Percentiles rank a stretch among this genome's conserved stretches.
phyloP scores from a whole-genome alignment of 2,113 vertebrate genomes.

The Saimiri boliviensis region DNA sequence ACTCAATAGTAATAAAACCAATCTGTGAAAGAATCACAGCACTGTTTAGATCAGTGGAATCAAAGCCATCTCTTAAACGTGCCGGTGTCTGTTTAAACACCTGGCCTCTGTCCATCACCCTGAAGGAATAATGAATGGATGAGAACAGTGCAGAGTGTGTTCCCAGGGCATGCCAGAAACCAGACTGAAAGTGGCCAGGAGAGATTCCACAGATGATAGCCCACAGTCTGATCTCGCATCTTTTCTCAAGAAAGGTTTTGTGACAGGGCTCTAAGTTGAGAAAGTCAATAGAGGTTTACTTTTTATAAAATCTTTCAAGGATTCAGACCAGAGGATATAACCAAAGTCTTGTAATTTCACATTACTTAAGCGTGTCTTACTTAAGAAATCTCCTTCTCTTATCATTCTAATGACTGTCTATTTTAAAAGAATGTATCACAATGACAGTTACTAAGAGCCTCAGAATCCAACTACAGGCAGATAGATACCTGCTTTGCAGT shows the following conservation, averaged over 20 bases:
- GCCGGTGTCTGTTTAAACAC: neutral
- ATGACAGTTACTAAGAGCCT: neutral
- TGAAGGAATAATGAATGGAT: neutral
- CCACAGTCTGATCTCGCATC: neutral
- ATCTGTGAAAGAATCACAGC: slow-evolving; percentile 8
- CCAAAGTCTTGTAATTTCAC: neutral
- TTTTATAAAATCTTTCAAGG: neutral
- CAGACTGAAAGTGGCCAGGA: neutral
- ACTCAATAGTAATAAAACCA: neutral
- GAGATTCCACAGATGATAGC: neutral
- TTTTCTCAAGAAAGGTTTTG: neutral
- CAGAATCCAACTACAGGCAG: neutral
- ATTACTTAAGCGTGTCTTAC: neutral
- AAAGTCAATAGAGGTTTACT: slow-evolving; percentile 15
- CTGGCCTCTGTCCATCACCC: slow-evolving; percentile 21
- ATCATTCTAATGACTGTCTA: neutral
- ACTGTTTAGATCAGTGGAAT: neutral
- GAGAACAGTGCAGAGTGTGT: neutral
- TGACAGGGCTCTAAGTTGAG: neutral
- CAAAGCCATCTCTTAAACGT: neutral
- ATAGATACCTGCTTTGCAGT: neutral
- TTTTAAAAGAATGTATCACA: slow-evolving; percentile 19
- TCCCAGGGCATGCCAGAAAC: neutral
- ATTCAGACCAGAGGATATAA: neutral
- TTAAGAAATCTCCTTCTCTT: neutral